Percentiles rank a stretch among this genome's conserved stretches.
Evolutionary conservation across 2,888 invertebrate species (phyloP).

Genomic region (Uropetala carovei): DNA sequence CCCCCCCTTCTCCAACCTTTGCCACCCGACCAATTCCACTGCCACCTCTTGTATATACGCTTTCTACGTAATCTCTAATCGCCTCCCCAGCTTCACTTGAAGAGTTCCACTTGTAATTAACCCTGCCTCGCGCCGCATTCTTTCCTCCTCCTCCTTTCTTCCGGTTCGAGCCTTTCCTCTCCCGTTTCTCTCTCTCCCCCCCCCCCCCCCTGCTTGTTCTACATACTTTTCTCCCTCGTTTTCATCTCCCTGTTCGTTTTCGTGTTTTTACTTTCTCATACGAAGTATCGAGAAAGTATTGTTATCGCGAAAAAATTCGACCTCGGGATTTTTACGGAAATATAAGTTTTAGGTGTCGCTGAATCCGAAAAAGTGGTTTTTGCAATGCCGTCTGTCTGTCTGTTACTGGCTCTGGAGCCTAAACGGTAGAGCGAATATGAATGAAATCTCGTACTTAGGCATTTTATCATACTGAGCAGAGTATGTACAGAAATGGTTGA

Average conservation of each 20-base stretch:
- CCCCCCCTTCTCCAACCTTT: not conserved
- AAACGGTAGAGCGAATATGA: too few relatives aligned
- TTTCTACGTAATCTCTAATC: not conserved
- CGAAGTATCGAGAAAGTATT: too few relatives aligned
- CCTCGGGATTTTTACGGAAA: too few relatives aligned
- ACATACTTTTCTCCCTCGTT: not conserved
- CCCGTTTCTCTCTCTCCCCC: not conserved
- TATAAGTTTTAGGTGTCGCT: too few relatives aligned
- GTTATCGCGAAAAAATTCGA: too few relatives aligned
- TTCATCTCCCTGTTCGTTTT: not conserved
- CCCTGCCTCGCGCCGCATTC: not conserved
- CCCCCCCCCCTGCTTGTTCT: too few relatives aligned
- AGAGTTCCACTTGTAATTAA: not conserved
- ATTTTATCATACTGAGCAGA: too few relatives aligned
- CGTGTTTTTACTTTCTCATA: not conserved
- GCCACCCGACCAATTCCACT: not conserved
- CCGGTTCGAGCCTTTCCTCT: not conserved
- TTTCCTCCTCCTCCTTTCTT: not conserved
- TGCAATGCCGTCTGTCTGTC: too few relatives aligned
- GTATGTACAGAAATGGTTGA: too few relatives aligned
- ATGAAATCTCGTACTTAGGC: too few relatives aligned
- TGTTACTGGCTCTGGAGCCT: too few relatives aligned
- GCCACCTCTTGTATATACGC: not conserved
- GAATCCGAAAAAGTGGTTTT: too few relatives aligned
- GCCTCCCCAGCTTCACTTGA: not conserved